Base-by-base conservation (phyloP, 2,797 vertebrate species). In the Crenuchus spilurus region DNA sequence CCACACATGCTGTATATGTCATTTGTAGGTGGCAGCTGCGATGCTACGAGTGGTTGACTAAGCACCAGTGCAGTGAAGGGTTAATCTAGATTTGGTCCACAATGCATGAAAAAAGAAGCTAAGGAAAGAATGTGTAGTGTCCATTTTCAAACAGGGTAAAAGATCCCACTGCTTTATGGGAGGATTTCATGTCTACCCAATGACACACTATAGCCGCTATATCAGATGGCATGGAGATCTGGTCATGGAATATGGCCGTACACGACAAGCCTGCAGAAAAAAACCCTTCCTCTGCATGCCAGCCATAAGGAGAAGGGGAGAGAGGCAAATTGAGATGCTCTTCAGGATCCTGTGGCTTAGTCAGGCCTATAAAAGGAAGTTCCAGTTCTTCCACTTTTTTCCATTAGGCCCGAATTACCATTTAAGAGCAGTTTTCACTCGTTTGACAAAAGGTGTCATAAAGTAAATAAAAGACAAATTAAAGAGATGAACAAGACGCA, bases 381-480 rank as follows among this genome's bases (percentile, higher is more conserved):
- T 76, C 63, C 46, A 62, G 55, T 80, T 81, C 71, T 77, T 80
- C 77, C 78, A 72, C 78, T 80, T 81, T 78, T 37, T 86, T 87
- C 86, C 83, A 88, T 88, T 79, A 79, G 79, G 67, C 73, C 80
- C 48, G 81, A 87, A 88, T 84, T 83, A 80, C 85, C 76, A 84
- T 89, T 75, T 51, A 88, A 87, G 80, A 80, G 76, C 70, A 65
- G 84, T 87, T 84, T 85, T 84, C 75, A 48, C 79, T 76, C 74
- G 64, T 72, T 89, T 88, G 84, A 89, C 83, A 65, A 88, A 92
- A 93, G 87, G 84, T 91, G 90, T 90, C 78, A 69, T 83, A 82
- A 85, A 81, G 77, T 86, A 88, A 91, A 92, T 86, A 78, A 87
- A 88, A 89, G 84, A 85, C 91, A 90, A 88, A 79, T 75, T 74